Evolutionary conservation across 2,888 invertebrate genomes (phyloP), one percentile per base, ranked within the genome.

Genomic region (Bursaphelenchus okinawaensis): DNA sequence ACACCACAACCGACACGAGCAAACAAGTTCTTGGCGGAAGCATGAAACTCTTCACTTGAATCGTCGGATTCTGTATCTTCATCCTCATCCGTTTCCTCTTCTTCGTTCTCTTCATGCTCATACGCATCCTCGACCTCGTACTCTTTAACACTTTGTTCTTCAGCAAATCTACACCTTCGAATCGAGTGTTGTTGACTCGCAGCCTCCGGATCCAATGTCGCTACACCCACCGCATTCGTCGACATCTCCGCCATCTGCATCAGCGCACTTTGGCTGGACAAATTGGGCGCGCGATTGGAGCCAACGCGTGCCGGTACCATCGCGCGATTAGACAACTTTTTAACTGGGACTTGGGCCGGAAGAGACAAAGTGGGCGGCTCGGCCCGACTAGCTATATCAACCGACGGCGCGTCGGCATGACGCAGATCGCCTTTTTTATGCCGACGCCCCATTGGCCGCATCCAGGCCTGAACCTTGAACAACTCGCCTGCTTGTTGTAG

Each of bases 401-500:
- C n/a, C n/a, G n/a, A n/a, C n/a, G n/a, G n/a, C n/a, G n/a, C n/a
- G n/a, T n/a, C n/a, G n/a, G n/a, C n/a, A n/a, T n/a, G n/a, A n/a
- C n/a, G n/a, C n/a, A 1, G 40, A 1, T 40, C 40, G 6, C 40
- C 40, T 1, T n/a, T n/a, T n/a, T 40, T 40, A 1, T 1, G 40
- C 40, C 40, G 40, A 12, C 40, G 40, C 40, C 12, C 40, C 40
- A 6, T 40, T 12, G 40, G 40, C 40, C 40, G 40, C 40, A 40
- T 40, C 40, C 40, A 40, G 40, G 40, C 40, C 40, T 40, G 40
- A 12, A 40, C 40, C 40, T 40, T 23, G 52, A 59, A 59, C 22
- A 19, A 24, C 19, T 75, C 78, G 78, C 80, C 80, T 75, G 80
- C 80, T 61, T 75, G 68, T 59, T 79, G 76, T 52, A 80, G 73